phyloP scores from a whole-genome alignment of 1,140 invertebrate species.

The Sminthurides bifidus region DNA sequence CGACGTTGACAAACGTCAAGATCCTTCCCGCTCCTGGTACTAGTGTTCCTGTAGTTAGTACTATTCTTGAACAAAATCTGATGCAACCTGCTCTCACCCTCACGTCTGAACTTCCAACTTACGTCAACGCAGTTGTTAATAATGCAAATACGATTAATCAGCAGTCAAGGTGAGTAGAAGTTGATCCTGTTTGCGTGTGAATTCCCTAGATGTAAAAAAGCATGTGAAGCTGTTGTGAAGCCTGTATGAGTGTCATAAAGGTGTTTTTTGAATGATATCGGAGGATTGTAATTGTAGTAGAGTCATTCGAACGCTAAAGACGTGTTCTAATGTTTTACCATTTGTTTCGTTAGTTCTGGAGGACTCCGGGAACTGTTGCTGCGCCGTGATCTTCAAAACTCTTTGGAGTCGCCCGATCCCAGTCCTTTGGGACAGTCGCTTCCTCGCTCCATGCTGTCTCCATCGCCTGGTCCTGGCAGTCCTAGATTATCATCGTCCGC shows the following conservation, averaged over 20 bases:
- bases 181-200: no score
- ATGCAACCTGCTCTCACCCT: slow-evolving; percentile 18
- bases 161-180: no score
- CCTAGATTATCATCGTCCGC: slow-evolving; percentile 61
- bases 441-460: slow-evolving; percentile 32
- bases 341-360: slow-evolving; percentile 19
- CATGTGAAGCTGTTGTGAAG: background rate
- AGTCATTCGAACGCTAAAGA: no score
- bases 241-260: background rate
- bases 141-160: no score
- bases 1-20: no score
- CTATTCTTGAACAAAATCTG: slow-evolving; percentile 15
- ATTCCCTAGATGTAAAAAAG: no score
- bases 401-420: slow-evolving; percentile 33
- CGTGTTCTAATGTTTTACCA: no score
- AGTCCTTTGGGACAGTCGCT: slow-evolving; percentile 37
- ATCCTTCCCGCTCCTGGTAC: slow-evolving; percentile 20
- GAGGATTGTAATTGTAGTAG: no score
- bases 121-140: no score
- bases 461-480: slow-evolving; percentile 33
- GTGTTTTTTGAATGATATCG: no score
- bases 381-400: slow-evolving; percentile 29
- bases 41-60: slow-evolving; percentile 14
- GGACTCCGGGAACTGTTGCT: slow-evolving; percentile 28
- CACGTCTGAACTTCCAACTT: slow-evolving; percentile 10